phyloP scores from a whole-genome alignment of 2,113 vertebrate genomes.

The Aptenodytes patagonicus region DNA sequence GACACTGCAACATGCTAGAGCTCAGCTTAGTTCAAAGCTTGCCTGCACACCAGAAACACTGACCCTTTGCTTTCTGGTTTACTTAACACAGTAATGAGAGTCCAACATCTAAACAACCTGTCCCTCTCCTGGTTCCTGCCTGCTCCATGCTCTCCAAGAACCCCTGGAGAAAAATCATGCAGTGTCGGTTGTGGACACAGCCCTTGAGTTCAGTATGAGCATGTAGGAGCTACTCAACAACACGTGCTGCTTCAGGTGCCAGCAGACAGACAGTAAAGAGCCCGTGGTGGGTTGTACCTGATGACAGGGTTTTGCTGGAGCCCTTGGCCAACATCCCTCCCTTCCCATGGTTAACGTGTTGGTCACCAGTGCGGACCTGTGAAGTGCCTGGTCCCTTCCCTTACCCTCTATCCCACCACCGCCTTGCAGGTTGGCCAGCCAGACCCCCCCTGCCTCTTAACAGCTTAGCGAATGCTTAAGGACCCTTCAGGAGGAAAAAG shows the following conservation, averaged over 20 bases:
- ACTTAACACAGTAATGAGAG: background rate
- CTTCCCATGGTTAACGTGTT: background rate
- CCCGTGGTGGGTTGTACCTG: background rate
- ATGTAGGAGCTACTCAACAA: background rate
- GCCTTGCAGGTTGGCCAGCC: background rate
- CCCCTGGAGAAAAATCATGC: background rate
- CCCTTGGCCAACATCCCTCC: background rate
- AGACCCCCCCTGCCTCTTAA: too few relatives aligned
- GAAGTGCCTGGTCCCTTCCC: background rate
- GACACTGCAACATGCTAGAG: background rate
- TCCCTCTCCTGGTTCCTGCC: background rate
- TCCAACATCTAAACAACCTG: background rate
- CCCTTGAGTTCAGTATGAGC: background rate
- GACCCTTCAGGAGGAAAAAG: background rate
- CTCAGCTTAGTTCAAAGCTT: background rate
- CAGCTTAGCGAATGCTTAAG: background rate
- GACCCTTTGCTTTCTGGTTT: background rate
- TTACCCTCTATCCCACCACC: background rate
- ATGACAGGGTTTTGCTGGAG: background rate
- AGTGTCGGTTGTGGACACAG: background rate
- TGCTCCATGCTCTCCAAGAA: background rate
- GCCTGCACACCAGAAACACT: background rate
- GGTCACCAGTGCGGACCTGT: fast-evolving
- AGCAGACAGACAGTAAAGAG: background rate
- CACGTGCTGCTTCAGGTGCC: background rate